Base-by-base conservation (phyloP, 2,113 vertebrate species). In the Catharus fuscescens region DNA sequence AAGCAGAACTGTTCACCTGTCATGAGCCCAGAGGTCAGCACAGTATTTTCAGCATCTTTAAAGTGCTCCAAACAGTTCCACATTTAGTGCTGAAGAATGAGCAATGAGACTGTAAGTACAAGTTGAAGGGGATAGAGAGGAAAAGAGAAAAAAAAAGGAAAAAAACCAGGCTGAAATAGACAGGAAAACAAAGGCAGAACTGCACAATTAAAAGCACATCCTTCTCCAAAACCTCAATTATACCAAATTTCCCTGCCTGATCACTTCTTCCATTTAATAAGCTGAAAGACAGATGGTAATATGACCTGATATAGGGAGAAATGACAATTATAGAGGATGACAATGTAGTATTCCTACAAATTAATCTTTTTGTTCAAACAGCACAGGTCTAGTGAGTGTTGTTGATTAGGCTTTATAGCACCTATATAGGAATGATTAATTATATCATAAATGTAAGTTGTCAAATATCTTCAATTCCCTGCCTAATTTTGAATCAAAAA, bases 401-500 rank as follows among this genome's bases (percentile, higher is more conserved):
- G 32, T 44, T 82, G 67, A 61, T 60, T 21, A 61, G 44, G 31
- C 9, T 70, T 83, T 60, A 71, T 9, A 69, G 62, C 28, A 53
- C 20, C 52, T 18, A 67, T 18, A 52, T 18, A 60, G 36, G 61
- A 92, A 91, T 31, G 38, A 89, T 20, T 6, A 32, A 82, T 86
- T 72, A 64, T 28, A 66, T 44, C 59, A 71, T 50, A 92, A 96
- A 73, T 40, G 18, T 54, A 80, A 70, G 47, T 88, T 86, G 78
- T 57, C 38, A 13, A 65, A 62, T 81, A 91, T 72, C 80, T 92
- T 73, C 74, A 82, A 78, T 38, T 76, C 57, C 53, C 12, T 42
- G 42, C 18, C 48, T 96, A 93, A 94, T 94, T 95, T 66, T 91
- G 25, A 91, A 86, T 93, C 9, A 84, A 83, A 88, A 90, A 72